A percentile compares a stretch with the other conserved stretches of the same genome.
These are phyloP conservation scores for Tachycineta bicolor DNA, from an alignment of 2,113 vertebrate species.

Conservation along the genomic window DNA sequence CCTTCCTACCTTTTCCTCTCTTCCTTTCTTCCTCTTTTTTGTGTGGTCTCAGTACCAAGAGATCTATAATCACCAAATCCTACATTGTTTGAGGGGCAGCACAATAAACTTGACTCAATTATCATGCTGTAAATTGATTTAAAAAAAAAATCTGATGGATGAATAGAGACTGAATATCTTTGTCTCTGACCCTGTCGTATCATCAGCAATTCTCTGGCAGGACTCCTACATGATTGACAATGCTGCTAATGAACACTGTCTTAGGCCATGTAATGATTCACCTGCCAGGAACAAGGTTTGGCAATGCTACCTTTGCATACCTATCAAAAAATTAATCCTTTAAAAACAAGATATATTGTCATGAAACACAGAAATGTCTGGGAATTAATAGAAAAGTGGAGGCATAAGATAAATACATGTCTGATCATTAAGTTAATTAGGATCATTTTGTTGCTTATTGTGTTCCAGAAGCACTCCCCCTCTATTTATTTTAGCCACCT, in stretches of 20 bases:
- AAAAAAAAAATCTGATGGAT: constrained; percentile 74
- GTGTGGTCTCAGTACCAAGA: constrained; percentile 16
- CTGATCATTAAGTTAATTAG: constrained; percentile 41
- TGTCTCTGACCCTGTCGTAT: constrained; percentile 70
- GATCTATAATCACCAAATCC: constrained; percentile 52
- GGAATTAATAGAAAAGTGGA: background rate
- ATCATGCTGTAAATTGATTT: constrained; percentile 79
- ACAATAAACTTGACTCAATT: constrained; percentile 68
- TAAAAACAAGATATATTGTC: background rate
- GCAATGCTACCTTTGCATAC: constrained; percentile 33
- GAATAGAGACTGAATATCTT: constrained; percentile 77
- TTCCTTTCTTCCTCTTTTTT: background rate
- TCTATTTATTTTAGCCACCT: constrained; percentile 15
- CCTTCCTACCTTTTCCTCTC: background rate
- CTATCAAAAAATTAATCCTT: constrained; percentile 33
- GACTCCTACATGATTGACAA: constrained; percentile 76
- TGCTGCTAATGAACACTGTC: constrained; percentile 78
- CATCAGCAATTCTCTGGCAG: constrained; percentile 67
- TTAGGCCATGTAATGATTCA: constrained; percentile 76
- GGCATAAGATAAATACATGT: background rate
- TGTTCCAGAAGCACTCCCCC: background rate
- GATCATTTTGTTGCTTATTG: background rate
- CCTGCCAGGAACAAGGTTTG: constrained; percentile 58
- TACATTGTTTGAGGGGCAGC: constrained; percentile 53
- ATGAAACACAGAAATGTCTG: background rate